Evolutionary conservation across 2,113 vertebrate genomes (phyloP).

Genomic region (Cyanoramphus novaezelandiae): DNA sequence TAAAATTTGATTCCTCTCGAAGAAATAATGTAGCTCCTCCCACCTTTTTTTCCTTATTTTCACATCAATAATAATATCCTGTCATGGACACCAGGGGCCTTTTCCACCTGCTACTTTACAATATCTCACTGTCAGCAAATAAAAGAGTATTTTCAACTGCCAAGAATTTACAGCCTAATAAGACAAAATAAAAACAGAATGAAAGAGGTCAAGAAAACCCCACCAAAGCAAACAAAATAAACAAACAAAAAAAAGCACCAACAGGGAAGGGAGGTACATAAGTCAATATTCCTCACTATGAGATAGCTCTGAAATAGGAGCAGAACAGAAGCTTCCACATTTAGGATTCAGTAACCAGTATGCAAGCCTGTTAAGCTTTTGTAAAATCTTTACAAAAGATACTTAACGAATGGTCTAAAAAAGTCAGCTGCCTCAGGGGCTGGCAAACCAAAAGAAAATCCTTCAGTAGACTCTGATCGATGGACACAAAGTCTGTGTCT

Average conservation of each 20-base stretch:
- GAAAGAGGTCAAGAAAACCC: fast-evolving
- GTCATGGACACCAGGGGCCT: not conserved
- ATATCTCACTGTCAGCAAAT: not conserved
- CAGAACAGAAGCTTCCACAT: not conserved
- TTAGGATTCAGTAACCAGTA: not conserved
- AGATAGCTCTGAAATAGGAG: not conserved
- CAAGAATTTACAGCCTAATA: not conserved
- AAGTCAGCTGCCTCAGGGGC: not conserved
- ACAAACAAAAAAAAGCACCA: not conserved
- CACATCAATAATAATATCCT: not conserved
- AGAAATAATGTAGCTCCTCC: not conserved
- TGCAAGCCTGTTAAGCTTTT: not conserved
- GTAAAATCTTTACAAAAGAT: not conserved
- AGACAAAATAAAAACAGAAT: not conserved
- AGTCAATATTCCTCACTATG: not conserved
- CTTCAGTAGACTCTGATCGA: not conserved
- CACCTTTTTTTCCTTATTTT: not conserved
- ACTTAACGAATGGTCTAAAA: not conserved
- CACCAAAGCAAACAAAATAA: not conserved
- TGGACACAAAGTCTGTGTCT: not conserved
- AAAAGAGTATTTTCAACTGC: not conserved
- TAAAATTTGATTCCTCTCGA: not conserved
- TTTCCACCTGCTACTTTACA: not conserved
- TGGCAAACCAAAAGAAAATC: not conserved
- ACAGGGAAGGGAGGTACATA: not conserved